Percentiles rank a stretch among this genome's conserved stretches.
Evolutionary conservation across 2,113 vertebrate genomes (phyloP).

Genomic region (Periophthalmus modestus): DNA sequence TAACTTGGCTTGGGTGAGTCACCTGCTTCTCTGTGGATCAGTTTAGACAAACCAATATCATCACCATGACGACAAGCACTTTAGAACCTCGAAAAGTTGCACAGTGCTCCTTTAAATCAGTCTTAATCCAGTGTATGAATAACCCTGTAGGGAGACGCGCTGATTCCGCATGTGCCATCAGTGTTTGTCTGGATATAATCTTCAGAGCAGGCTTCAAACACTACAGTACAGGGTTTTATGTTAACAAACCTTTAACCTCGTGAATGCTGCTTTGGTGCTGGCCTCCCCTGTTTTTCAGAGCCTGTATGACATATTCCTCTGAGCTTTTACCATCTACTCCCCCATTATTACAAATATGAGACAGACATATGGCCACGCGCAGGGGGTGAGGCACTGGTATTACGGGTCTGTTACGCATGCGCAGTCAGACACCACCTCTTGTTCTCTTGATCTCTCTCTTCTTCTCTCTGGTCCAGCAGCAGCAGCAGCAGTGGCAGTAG

Average conservation of each 20-base stretch:
- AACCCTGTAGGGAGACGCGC: neutral
- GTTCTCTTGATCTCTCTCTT: slow-evolving; percentile 16
- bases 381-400: neutral
- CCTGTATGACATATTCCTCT: no score
- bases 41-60: no score
- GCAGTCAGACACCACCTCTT: slow-evolving; percentile 45
- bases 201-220: neutral
- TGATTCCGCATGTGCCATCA: neutral
- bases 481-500: neutral
- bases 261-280: neutral
- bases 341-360: neutral
- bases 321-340: neutral
- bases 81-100: no score
- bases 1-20: no score
- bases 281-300: neutral
- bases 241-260: neutral
- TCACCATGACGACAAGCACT: no score
- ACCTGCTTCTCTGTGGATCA: no score
- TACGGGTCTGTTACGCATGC: slow-evolving; percentile 58
- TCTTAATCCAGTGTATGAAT: no score
- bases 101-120: no score
- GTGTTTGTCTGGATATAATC: neutral
- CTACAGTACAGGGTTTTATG: no score
- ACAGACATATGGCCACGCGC: slow-evolving; percentile 8
- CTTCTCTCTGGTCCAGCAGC: neutral